Percentiles rank a stretch among this genome's conserved stretches.
phyloP scores from a whole-genome alignment of 2,888 invertebrate species.

The Cantharis rustica region DNA sequence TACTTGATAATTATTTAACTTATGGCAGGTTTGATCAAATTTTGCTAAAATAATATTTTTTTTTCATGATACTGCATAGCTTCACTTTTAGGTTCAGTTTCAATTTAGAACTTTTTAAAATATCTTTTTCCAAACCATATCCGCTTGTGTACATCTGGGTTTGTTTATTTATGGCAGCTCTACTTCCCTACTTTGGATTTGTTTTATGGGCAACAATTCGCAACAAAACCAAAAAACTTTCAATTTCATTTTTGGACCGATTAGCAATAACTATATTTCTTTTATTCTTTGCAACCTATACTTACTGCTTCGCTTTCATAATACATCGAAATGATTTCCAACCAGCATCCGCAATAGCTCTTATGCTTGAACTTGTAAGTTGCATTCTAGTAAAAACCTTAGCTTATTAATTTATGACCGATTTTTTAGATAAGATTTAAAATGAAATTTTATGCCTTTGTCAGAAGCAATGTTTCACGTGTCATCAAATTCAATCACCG shows the following conservation, averaged over 20 bases:
- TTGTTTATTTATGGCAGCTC: background rate
- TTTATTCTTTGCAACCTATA: too few relatives aligned
- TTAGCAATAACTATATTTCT: too few relatives aligned
- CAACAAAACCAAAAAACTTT: background rate
- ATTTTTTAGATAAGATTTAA: too few relatives aligned
- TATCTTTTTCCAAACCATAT: background rate
- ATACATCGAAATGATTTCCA: background rate
- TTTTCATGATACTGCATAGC: too few relatives aligned
- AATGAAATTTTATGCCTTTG: too few relatives aligned
- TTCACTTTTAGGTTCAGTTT: background rate
- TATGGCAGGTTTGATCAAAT: too few relatives aligned
- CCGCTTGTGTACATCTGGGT: background rate
- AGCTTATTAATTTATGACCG: background rate
- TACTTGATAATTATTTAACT: too few relatives aligned
- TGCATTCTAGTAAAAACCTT: too few relatives aligned
- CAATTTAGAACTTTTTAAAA: background rate
- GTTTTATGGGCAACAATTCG: background rate
- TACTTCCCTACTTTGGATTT: background rate
- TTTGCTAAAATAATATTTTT: too few relatives aligned
- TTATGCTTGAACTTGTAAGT: background rate
- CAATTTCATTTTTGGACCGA: too few relatives aligned
- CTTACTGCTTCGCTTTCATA: background rate
- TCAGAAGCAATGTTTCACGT: too few relatives aligned
- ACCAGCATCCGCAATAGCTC: background rate
- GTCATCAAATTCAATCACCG: too few relatives aligned